A percentile compares a stretch with the other conserved stretches of the same genome.
phyloP scores from a whole-genome alignment of 2,888 invertebrate species.

The Athalia cordata region DNA sequence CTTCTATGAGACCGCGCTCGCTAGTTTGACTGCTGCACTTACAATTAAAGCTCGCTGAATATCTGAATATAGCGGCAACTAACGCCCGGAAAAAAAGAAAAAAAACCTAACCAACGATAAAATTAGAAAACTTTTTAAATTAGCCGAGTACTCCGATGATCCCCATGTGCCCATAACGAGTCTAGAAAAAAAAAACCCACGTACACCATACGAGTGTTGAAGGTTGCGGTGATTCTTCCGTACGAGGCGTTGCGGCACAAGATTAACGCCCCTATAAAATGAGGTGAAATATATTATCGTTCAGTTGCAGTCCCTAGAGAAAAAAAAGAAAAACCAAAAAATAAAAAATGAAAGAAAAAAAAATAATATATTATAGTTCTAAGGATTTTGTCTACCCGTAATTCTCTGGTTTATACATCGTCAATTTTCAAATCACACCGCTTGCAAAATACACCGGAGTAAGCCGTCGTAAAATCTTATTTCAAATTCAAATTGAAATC shows the following conservation, averaged over 20 bases:
- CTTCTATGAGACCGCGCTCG: constrained; percentile 3
- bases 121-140: too few species aligned
- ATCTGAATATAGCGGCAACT: constrained; percentile 20
- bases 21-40: constrained; percentile 28
- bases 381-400: not conserved
- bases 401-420: not conserved
- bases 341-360: too few species aligned
- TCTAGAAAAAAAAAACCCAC: not conserved
- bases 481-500: not conserved
- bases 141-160: constrained; percentile 14
- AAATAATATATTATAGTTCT: not conserved
- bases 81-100: constrained; percentile 8
- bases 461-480: not conserved
- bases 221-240: too few species aligned
- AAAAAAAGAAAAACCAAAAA: too few species aligned
- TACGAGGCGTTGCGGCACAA: constrained; percentile 10
- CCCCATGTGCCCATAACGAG: not conserved
- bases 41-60: constrained; percentile 41
- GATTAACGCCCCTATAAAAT: constrained; percentile 33
- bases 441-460: too few species aligned
- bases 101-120: not conserved
- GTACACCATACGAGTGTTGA: not conserved
- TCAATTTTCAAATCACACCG: too few species aligned
- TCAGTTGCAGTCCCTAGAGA: too few species aligned
- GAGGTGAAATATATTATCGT: not conserved